Base-by-base conservation (phyloP, 2,888 invertebrate genomes). In the Limnephilus lunatus region DNA sequence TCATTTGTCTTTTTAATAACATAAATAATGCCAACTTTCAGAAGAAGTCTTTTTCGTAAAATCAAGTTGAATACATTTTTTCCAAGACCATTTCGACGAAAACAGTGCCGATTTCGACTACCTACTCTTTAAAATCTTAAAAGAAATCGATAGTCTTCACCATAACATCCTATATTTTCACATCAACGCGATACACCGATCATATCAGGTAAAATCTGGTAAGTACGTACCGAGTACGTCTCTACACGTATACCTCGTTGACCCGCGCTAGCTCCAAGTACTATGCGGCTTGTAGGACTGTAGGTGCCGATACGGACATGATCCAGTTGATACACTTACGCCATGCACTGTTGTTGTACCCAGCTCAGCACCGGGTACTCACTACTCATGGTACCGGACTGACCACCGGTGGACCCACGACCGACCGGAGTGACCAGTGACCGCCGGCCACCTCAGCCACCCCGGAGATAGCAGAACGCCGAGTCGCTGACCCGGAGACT, bases 281-380 rank as follows among this genome's bases (percentile, higher is more conserved):
- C 9, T 25, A n/a, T 68, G 68, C 68, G 25, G 68, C 68, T 19
- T 68, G 68, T 68, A 68, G 25, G 68, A 25, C 7, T 68, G 68
- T 68, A 68, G 68, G 68, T 68, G 68, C 68, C 68, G 68, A 68
- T 68, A 68, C 68, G 68, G 68, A 68, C n/a, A 68, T 68, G 68
- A 68, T 68, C 68, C 25, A 68, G 68, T 68, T 68, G 68, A 68
- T 68, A 25, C 68, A 68, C 68, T 68, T 68, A 68, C 25, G 68
- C 25, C 68, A 68, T 68, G n/a, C 68, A n/a, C 68, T 68, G 68
- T 68, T 68, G 68, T 68, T 19, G 53, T 53, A 19, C 53, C 7
- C 53, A 15, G 53, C 53, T 19, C 53, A 2, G 53, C 53, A 68
- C 68, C 19, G 25, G 15, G 25, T 68, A 19, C 68, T 1, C 5